Evolutionary conservation across 2,888 invertebrate genomes (phyloP), one percentile per base, ranked within the genome.

Genomic region (Thereva unica): DNA sequence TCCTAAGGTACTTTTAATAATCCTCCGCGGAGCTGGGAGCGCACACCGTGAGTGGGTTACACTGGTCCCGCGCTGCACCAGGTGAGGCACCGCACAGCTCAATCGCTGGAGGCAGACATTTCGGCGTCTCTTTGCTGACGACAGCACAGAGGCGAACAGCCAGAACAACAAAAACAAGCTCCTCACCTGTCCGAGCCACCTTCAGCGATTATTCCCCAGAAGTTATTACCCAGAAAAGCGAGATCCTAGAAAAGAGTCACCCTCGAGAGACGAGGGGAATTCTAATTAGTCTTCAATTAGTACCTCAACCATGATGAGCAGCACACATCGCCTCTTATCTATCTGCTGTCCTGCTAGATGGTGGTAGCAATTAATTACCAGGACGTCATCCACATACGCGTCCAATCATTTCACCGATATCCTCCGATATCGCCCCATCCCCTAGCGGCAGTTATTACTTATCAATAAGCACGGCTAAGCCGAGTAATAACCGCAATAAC

Each of bases 241-340:
- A 37, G 9, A 35, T 44, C 44, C 64, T 64, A 9, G 53, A 41
- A 53, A 64, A 61, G 53, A 53, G 35, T 44, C n/a, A 12, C 45
- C 52, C 45, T n/a, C 44, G 42, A 42, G 41, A 64, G 53, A 41
- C 12, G 64, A n/a, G 49, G 5, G 44, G 65, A 55, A 65, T 65
- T 65, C 41, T 50, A 65, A 65, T 65, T 65, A 65, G 56, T 7
- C 45, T 65, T 55, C 65, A 65, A 65, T 65, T 65, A 65, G 65
- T 45, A 40, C 49, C 56, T 34, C 56, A 56, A 56, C 54, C 55
- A 49, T 47, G 40, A 10, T 42, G 37, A 41, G n/a, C 44, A 9
- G 12, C 12, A 7, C 53, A 53, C 53, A 52, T 64, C 53, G 52
- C 34, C 41, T 42, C 42, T 37, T 8, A 53, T 37, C 35, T 49